Percentiles rank a stretch among this genome's conserved stretches.
phyloP scores from a whole-genome alignment of 2,113 vertebrate genomes.

The Micromys minutus region DNA sequence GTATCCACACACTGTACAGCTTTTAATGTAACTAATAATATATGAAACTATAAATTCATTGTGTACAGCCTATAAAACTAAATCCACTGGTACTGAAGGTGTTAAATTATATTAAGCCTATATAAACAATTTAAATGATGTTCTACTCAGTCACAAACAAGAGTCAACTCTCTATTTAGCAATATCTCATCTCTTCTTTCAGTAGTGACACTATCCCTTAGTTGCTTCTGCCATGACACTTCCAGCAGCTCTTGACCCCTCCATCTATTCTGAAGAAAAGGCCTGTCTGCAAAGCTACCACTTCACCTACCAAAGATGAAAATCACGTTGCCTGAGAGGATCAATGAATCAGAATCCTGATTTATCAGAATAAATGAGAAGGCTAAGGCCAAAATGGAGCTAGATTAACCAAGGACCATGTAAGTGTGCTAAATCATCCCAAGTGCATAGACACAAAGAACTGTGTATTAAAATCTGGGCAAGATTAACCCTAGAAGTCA shows the following conservation, averaged over 20 bases:
- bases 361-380: not conserved
- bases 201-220: not conserved
- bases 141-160: not conserved
- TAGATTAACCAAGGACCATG: not conserved
- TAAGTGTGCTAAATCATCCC: not conserved
- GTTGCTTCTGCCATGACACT: not conserved
- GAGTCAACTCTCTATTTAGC: not conserved
- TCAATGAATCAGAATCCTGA: not conserved
- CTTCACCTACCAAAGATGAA: not conserved
- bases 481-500: not conserved
- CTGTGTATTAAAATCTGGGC: not conserved
- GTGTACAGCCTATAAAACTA: not conserved
- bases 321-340: not conserved
- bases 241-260: not conserved
- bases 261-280: not conserved
- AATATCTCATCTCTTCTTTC: not conserved
- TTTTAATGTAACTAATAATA: not conserved
- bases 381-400: not conserved
- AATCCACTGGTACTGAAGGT: not conserved
- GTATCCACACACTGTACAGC: not conserved
- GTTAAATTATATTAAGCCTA: not conserved
- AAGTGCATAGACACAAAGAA: not conserved
- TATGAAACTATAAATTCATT: not conserved
- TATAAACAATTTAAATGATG: not conserved
- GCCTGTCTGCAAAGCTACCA: not conserved